Evolutionary conservation across 2,797 vertebrate genomes (phyloP), one percentile per base, ranked within the genome.

Genomic region (Galago senegalensis): DNA sequence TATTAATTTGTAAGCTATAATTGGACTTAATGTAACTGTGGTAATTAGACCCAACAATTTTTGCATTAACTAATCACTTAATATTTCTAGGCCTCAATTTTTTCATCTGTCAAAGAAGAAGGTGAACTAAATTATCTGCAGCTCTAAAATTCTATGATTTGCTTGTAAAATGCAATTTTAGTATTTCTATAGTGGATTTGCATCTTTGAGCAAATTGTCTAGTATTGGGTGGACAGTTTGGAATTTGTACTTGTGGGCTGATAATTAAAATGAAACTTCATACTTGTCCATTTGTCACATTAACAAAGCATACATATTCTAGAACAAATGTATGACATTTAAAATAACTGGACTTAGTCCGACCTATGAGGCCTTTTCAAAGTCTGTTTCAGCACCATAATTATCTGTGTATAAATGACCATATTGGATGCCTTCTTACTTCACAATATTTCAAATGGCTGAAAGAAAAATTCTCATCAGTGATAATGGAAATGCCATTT

Each of bases 311-410:
- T 87, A 73, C 11, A 60, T 87, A 84, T 84, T 91, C 88, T 79
- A 87, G 79, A 94, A 94, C 81, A 94, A 89, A 87, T 91, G 29
- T 61, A 18, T 87, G 53, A 76, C 86, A 88, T 95, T 95, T 97
- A 85, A 94, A 96, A 94, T 94, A 86, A 92, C 23, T 11, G 37
- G 53, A 17, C 29, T 96, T 75, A 70, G 31, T 87, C 14, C 95
- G 72, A 96, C 91, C 91, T 69, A 34, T 70, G 49, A 79, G 60
- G 12, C 16, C 23, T 89, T 81, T 84, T 84, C 63, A 85, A 89
- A 89, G 25, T 79, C 61, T 77, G 27, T 82, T 83, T 40, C 27
- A 90, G 56, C 25, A 83, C 70, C 46, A 65, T 87, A 49, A 72
- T 92, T 87, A 61, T 96, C 85, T 92, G 16, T 81, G 29, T 77